Conservation (phyloP, 2,888 invertebrate species). For the Drosophila atroscutellata region DNA sequence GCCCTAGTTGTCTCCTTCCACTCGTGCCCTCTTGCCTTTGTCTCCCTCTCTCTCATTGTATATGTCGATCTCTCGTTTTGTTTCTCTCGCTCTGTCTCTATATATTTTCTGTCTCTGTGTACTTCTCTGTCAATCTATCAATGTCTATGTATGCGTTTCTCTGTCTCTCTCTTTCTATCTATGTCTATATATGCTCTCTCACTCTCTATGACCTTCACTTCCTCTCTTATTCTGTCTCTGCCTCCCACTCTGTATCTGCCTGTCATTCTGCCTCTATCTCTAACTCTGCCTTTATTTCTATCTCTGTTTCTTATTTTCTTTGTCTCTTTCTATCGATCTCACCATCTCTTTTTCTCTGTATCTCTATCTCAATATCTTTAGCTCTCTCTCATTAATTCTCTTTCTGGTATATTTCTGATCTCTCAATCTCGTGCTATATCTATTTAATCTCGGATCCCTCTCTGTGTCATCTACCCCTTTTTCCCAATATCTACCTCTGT, state of each 20-base stretch:
- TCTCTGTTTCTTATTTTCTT: background rate
- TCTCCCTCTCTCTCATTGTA: background rate
- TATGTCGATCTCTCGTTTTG: accelerated
- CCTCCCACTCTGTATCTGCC: background rate
- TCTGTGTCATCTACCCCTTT: background rate
- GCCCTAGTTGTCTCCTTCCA: accelerated
- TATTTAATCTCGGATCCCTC: background rate
- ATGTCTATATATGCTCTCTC: too few relatives aligned
- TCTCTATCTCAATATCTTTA: background rate
- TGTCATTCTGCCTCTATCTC: background rate
- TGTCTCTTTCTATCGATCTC: background rate
- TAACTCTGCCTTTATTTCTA: background rate
- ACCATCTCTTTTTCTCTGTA: background rate
- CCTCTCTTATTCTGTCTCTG: background rate
- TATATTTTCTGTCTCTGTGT: background rate
- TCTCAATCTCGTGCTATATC: background rate
- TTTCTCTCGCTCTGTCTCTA: background rate
- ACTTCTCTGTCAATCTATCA: too few relatives aligned
- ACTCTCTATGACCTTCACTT: background rate
- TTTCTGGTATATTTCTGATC: background rate
- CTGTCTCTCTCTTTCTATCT: too few relatives aligned
- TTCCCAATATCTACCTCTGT: background rate
- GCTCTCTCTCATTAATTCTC: background rate
- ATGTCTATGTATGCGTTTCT: too few relatives aligned
- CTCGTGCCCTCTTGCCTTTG: background rate